Base-by-base conservation (phyloP, 1,140 invertebrate genomes). In the Ericerus pela region DNA sequence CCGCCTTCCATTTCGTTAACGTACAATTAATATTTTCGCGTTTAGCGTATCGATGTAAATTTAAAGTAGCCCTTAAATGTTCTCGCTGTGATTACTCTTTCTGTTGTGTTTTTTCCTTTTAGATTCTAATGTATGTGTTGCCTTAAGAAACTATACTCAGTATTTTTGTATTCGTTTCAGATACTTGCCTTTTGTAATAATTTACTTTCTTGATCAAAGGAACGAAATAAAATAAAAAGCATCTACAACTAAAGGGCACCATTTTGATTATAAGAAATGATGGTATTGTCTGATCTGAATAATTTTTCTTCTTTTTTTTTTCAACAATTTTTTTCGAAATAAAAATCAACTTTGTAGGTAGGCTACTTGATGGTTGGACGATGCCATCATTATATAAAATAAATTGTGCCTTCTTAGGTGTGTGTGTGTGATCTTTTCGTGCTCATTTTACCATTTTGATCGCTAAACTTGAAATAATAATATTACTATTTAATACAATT, bases 81-180 rank as follows among this genome's bases (percentile, higher is more conserved):
- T 47, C 41, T 47, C 41, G 41, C 41, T 47, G 41, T 47, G 41
- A 47, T 47, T 47, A 47, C 41, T 47, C 26, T 47, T n/a, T n/a
- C n/a, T n/a, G n/a, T n/a, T n/a, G n/a, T n/a, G n/a, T n/a, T n/a
- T n/a, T n/a, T n/a, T n/a, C n/a, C n/a, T n/a, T 47, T 24, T 47
- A 47, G 41, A 47, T 47, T 24, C 41, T 38, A 38, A 47, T 24
- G 22, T 20, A 47, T 24, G 41, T 47, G 26, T 47, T 24, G 41
- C 41, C 41, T 47, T 47, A 10, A 8, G 30, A 33, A n/a, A n/a
- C n/a, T 10, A 33, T 33, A 33, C 30, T 33, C 26, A 47, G 41
- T 47, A 18, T 24, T 24, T 47, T 10, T 47, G 3, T 47, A n/a
- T n/a, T n/a, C n/a, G n/a, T n/a, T n/a, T n/a, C n/a, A n/a, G n/a